Evolutionary conservation across 2,797 vertebrate genomes (phyloP).

Genomic region (Tragelaphus eurycerus): DNA sequence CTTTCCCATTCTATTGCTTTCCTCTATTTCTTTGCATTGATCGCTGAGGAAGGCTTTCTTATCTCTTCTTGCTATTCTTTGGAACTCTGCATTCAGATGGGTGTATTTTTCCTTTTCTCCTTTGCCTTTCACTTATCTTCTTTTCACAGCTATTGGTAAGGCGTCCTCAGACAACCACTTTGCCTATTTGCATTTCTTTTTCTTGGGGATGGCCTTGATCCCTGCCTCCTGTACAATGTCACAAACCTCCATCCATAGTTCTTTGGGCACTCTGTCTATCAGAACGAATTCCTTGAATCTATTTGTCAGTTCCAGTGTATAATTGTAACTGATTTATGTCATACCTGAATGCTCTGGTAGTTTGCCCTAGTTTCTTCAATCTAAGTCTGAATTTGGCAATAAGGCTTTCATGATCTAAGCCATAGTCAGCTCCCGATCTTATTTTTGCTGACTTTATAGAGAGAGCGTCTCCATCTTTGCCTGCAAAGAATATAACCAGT

Average conservation of each 20-base stretch:
- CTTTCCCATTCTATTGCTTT: neutral
- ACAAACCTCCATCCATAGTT: neutral
- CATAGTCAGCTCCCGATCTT: neutral
- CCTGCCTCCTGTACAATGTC: neutral
- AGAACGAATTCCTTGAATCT: neutral
- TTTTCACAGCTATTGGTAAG: neutral
- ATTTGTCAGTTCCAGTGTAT: neutral
- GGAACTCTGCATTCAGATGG: neutral
- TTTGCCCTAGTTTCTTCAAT: neutral
- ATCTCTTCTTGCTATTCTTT: neutral
- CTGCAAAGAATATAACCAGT: neutral
- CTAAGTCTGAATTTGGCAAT: neutral
- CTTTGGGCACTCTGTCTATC: neutral
- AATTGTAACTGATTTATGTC: neutral
- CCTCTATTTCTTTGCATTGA: neutral
- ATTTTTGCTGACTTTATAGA: neutral
- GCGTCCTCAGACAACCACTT: neutral
- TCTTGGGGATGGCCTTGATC: neutral
- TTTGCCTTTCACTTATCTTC: neutral
- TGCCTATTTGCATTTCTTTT: neutral
- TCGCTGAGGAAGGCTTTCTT: neutral
- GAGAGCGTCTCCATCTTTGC: neutral
- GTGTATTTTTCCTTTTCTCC: neutral
- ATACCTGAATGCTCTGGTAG: neutral
- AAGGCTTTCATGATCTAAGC: neutral